Percentiles rank a stretch among this genome's conserved stretches.
phyloP scores from a whole-genome alignment of 37 sponge, comb jelly and placozoan genomes.

The Ephydatia muelleri region DNA sequence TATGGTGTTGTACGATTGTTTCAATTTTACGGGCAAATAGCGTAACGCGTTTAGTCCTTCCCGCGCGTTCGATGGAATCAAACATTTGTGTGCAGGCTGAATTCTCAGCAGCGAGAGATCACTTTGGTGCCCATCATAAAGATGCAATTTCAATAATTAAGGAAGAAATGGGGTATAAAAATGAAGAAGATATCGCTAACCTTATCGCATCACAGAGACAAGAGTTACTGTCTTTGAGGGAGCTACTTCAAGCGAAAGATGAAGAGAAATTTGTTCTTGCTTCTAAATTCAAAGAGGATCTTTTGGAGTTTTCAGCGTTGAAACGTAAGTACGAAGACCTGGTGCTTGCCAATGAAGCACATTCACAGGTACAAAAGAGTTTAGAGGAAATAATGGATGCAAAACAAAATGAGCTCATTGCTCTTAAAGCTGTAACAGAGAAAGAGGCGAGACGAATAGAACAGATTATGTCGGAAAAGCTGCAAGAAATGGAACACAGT shows the following conservation, averaged over 20 bases:
- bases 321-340: neutral
- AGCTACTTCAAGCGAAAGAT: neutral
- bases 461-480: neutral
- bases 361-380: neutral
- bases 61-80: no score
- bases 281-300: neutral
- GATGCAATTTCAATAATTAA: conserved; percentile 4
- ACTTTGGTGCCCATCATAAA: neutral
- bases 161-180: conserved; percentile 19
- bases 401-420: neutral
- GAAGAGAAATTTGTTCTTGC: neutral
- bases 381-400: neutral
- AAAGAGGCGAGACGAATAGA: neutral
- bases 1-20: no score
- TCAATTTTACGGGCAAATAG: no score
- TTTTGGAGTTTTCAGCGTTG: neutral
- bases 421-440: neutral
- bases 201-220: neutral
- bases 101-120: conserved; percentile 6
- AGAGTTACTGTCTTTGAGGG: neutral
- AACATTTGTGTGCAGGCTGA: no score
- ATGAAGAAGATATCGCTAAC: neutral
- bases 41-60: no score
- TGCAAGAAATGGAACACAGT: neutral
- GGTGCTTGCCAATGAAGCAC: neutral